phyloP scores from a whole-genome alignment of 2,888 invertebrate species.

The Campaea margaritaria region DNA sequence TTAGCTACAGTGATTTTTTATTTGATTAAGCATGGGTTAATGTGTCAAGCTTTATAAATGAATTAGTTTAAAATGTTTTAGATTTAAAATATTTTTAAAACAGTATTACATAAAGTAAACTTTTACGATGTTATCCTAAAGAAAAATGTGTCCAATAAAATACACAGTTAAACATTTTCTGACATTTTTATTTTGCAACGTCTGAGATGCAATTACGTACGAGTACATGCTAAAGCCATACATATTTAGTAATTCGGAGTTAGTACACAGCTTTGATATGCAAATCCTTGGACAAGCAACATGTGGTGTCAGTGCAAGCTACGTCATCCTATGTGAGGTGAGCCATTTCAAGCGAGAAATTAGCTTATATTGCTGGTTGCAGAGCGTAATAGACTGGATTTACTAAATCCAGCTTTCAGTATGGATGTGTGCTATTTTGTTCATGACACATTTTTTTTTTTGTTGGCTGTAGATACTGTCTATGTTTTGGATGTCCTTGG shows the following conservation, averaged over 20 bases:
- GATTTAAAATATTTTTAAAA: too few species aligned
- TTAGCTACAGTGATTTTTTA: conserved; percentile 51
- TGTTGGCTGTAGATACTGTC: too few species aligned
- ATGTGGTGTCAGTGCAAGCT: conserved; percentile 29
- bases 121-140: too few species aligned
- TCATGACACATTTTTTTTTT: too few species aligned
- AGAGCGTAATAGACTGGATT: conserved; percentile 12
- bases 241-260: conserved; percentile 13
- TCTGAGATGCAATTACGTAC: not conserved
- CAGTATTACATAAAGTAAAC: too few species aligned
- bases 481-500: too few species aligned
- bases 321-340: conserved; percentile 21
- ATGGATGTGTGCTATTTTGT: not conserved
- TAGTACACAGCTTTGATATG: conserved; percentile 31
- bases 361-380: conserved; percentile 34
- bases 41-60: conserved; percentile 52
- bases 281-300: conserved; percentile 35
- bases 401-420: not conserved
- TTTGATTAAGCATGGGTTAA: conserved; percentile 68
- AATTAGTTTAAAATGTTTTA: conserved; percentile 1
- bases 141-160: too few species aligned
- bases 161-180: too few species aligned
- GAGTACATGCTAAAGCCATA: not conserved
- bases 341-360: conserved; percentile 37
- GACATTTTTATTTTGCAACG: too few species aligned